Conservation (phyloP, 2,797 vertebrate genomes). For the Arremon brunneinucha region DNA sequence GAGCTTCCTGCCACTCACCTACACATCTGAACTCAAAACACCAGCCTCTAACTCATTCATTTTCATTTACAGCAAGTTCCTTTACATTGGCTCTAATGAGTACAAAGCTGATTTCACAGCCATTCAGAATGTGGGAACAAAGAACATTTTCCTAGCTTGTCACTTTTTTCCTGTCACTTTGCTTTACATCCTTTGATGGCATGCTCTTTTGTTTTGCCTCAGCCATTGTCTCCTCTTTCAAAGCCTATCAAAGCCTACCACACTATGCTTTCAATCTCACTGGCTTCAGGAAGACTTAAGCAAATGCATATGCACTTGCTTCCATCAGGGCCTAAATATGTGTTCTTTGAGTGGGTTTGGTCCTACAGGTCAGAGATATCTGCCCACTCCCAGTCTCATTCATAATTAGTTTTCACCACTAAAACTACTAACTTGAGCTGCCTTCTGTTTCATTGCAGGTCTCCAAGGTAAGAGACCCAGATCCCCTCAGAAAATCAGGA, state of each 20-base stretch:
- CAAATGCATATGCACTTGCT: not conserved
- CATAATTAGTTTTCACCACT: not conserved
- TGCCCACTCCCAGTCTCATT: not conserved
- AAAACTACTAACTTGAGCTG: not conserved
- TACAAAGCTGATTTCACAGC: slow-evolving; percentile 60
- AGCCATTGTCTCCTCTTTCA: slow-evolving; percentile 50
- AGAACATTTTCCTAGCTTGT: slow-evolving; percentile 55
- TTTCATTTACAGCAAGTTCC: slow-evolving; percentile 51
- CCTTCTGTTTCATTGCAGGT: not conserved
- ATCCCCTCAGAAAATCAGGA: not conserved
- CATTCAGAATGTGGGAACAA: slow-evolving; percentile 61
- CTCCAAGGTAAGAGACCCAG: not conserved
- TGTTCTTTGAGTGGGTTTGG: not conserved
- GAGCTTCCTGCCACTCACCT: slow-evolving; percentile 42
- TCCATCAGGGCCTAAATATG: not conserved
- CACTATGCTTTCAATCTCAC: slow-evolving; percentile 23
- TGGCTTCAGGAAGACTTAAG: slow-evolving; percentile 13
- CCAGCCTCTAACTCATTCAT: slow-evolving; percentile 29
- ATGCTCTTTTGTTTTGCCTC: slow-evolving; percentile 60
- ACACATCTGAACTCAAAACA: slow-evolving; percentile 36
- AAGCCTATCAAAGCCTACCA: slow-evolving; percentile 41
- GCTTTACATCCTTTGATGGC: slow-evolving; percentile 55
- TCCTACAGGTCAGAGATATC: not conserved
- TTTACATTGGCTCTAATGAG: slow-evolving; percentile 39
- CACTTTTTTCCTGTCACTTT: slow-evolving; percentile 55